Conservation (phyloP, 2,888 invertebrate genomes). For the Coelinius sp. region DNA sequence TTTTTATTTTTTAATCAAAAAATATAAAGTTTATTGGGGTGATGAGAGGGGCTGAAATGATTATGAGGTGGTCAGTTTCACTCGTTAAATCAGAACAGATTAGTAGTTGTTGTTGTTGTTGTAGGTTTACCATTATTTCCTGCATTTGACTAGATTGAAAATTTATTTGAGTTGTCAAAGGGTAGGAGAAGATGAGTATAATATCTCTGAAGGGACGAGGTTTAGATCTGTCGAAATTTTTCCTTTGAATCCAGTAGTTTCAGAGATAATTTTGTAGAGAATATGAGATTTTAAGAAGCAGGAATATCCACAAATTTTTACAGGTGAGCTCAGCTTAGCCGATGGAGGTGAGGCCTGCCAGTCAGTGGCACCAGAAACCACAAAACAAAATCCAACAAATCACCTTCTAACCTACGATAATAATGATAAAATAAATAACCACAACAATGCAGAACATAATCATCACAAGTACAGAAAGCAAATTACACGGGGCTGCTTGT, state of each 20-base stretch:
- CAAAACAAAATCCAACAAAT: slow-evolving; percentile 68
- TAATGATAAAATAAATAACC: slow-evolving; percentile 66
- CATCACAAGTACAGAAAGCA: slow-evolving; percentile 70
- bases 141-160: too few relatives aligned
- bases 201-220: too few relatives aligned
- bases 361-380: slow-evolving; percentile 69
- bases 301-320: slow-evolving; percentile 40
- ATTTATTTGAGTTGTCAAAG: too few relatives aligned
- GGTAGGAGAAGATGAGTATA: too few relatives aligned
- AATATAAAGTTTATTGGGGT: neutral
- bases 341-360: slow-evolving; percentile 68
- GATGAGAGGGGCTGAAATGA: slow-evolving; percentile 48
- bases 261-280: too few relatives aligned
- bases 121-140: too few relatives aligned
- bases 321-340: slow-evolving; percentile 69
- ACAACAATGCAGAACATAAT: slow-evolving; percentile 70
- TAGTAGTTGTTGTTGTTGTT: neutral
- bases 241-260: too few relatives aligned
- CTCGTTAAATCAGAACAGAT: too few relatives aligned
- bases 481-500: slow-evolving; percentile 65
- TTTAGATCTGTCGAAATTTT: too few relatives aligned
- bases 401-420: slow-evolving; percentile 68
- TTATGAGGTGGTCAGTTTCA: slow-evolving; percentile 42
- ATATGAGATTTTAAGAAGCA: neutral
- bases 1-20: neutral